These are phyloP conservation scores for Lepidurus arcticus DNA, from an alignment of 1,140 invertebrate species.

Conservation along the genomic window DNA sequence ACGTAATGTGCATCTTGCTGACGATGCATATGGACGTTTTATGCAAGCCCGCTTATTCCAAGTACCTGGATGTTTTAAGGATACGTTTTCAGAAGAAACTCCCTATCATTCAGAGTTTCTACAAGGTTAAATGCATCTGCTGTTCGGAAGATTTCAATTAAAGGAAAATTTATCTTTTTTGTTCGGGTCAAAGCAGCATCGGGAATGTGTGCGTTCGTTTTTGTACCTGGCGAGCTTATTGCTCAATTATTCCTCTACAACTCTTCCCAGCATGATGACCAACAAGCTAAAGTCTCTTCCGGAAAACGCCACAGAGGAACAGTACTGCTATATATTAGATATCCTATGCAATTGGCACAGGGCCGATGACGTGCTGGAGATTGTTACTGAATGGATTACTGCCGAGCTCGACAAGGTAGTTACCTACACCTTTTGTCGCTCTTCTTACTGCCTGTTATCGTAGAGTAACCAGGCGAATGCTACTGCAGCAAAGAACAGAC, in stretches of 20 bases:
- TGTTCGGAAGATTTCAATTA: neutral
- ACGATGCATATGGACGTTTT: slow-evolving; percentile 1
- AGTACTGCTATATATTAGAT: slow-evolving; percentile 25
- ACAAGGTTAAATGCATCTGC: neutral
- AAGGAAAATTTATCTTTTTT: neutral
- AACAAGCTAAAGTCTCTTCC: slow-evolving; percentile 23
- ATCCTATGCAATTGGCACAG: slow-evolving; percentile 25
- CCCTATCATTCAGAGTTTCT: slow-evolving; percentile 20
- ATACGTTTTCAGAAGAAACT: neutral
- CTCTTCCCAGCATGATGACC: slow-evolving; percentile 3
- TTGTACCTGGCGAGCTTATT: slow-evolving; percentile 21
- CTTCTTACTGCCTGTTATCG: neutral
- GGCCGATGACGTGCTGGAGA: slow-evolving; percentile 26
- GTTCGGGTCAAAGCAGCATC: neutral
- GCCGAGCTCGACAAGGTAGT: neutral
- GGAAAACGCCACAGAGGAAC: neutral
- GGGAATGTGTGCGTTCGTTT: slow-evolving; percentile 24
- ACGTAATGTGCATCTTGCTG: slow-evolving; percentile 21
- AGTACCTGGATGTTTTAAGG: neutral
- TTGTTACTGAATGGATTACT: slow-evolving; percentile 7
- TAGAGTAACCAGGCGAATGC: neutral
- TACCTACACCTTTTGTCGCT: neutral
- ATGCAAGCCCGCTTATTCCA: neutral
- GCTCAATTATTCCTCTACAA: neutral
- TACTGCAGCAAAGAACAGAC: neutral